phyloP scores from a whole-genome alignment of 2,113 vertebrate species.

The Oriolus oriolus region DNA sequence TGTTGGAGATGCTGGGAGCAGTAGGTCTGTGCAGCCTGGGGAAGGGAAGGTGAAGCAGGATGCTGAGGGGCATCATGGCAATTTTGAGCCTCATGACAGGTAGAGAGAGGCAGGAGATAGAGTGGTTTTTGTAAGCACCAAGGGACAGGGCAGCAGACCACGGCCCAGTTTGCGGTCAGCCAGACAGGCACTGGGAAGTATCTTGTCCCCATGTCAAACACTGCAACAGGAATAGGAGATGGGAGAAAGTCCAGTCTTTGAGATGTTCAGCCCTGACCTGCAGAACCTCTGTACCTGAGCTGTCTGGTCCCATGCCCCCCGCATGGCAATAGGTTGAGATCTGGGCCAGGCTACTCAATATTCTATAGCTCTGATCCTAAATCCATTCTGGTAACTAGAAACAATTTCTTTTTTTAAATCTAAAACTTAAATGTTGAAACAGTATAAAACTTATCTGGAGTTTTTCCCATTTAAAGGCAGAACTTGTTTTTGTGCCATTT shows the following conservation, averaged over 20 bases:
- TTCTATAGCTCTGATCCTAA: background rate
- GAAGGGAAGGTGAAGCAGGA: background rate
- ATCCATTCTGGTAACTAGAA: background rate
- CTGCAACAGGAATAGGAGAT: background rate
- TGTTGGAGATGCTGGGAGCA: background rate
- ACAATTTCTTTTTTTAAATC: background rate
- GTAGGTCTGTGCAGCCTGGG: background rate
- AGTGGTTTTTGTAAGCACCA: background rate
- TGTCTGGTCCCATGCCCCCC: background rate
- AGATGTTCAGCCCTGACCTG: background rate
- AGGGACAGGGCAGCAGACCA: background rate
- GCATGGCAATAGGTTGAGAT: background rate
- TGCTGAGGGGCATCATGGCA: fast-evolving
- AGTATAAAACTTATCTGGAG: background rate
- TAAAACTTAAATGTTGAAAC: background rate
- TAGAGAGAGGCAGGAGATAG: background rate
- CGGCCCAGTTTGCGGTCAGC: background rate
- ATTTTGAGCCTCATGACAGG: background rate
- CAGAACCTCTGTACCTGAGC: background rate
- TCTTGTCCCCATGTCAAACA: background rate
- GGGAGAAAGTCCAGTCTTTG: background rate
- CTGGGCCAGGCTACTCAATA: background rate
- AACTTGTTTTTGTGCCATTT: background rate
- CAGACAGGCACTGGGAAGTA: background rate
- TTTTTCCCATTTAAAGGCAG: background rate